A percentile compares a stretch with the other conserved stretches of the same genome.
phyloP scores from a whole-genome alignment of 2,113 vertebrate genomes.

The Xiphophorus maculatus region DNA sequence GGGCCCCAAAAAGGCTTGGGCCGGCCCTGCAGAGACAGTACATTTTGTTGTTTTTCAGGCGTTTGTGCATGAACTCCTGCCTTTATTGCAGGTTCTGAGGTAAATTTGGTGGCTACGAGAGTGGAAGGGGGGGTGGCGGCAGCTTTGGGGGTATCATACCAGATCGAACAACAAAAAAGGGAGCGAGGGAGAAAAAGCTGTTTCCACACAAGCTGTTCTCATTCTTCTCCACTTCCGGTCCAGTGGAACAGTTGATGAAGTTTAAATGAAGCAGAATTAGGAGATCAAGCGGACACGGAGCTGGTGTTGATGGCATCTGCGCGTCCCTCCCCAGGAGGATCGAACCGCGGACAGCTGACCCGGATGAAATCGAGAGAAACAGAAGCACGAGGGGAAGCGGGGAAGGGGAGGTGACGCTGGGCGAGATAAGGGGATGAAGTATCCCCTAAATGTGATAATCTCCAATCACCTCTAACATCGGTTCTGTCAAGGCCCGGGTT shows the following conservation, averaged over 20 bases:
- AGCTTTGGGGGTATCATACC: constrained; percentile 76
- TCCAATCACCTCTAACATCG: constrained; percentile 95
- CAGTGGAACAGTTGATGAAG: constrained; percentile 99
- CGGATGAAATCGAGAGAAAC: constrained; percentile 78
- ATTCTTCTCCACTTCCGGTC: constrained; percentile 95
- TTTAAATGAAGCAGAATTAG: constrained; percentile 99
- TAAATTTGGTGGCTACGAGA: constrained; percentile 18
- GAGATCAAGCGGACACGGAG: constrained; percentile 87
- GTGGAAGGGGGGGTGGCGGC: constrained; percentile 37
- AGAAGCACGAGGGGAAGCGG: constrained; percentile 28
- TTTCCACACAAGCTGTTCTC: constrained; percentile 80
- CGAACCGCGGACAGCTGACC: constrained; percentile 77
- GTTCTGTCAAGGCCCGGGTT: constrained; percentile 90
- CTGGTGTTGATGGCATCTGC: constrained; percentile 79
- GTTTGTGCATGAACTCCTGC: constrained; percentile 14
- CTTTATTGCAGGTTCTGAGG: constrained; percentile 5
- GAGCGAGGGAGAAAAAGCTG: constrained; percentile 59
- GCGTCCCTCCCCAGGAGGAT: constrained; percentile 72
- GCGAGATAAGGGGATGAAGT: constrained; percentile 74
- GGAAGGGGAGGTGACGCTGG: neutral
- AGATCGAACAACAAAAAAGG: constrained; percentile 80
- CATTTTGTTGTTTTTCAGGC: constrained; percentile 24
- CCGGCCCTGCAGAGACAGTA: neutral
- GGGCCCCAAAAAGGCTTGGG: too few relatives aligned
- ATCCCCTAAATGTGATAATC: constrained; percentile 97